phyloP scores from a whole-genome alignment of 2,888 invertebrate species.

The Diplolepis rosae region DNA sequence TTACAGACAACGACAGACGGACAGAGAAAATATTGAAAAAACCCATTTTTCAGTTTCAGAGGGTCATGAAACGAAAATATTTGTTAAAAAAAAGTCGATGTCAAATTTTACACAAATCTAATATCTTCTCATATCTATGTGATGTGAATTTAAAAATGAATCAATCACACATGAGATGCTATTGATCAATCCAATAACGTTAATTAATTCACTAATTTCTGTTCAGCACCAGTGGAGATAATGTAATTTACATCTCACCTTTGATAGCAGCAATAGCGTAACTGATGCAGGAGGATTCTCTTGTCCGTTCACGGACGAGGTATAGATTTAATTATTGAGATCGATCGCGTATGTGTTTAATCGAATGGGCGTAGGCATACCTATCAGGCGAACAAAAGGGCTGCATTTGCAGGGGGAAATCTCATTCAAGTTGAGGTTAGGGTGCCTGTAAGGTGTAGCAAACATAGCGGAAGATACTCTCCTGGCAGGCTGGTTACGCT shows the following conservation, averaged over 20 bases:
- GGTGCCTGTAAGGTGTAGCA: conserved; percentile 39
- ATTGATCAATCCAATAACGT: neutral
- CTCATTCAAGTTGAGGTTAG: conserved; percentile 25
- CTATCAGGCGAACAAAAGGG: conserved; percentile 48
- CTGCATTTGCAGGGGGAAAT: conserved; percentile 44
- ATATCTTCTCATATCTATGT: no score
- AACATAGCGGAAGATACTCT: conserved; percentile 45
- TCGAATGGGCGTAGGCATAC: conserved; percentile 57
- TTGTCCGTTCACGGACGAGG: conserved; percentile 44
- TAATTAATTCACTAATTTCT: neutral
- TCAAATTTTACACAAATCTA: no score
- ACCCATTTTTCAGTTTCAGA: no score
- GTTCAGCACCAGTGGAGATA: neutral
- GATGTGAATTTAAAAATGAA: no score
- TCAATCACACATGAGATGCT: no score
- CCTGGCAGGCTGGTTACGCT: conserved; percentile 45
- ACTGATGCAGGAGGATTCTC: conserved; percentile 40
- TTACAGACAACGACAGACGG: no score
- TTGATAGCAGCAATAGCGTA: neutral
- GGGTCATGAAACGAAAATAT: no score
- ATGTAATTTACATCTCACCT: neutral
- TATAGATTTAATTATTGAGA: conserved; percentile 66
- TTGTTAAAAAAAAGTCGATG: no score
- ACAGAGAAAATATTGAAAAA: no score
- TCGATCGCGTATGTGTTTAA: conserved; percentile 63